Evolutionary conservation across 2,888 invertebrate genomes (phyloP).

Genomic region (Pinctada fucata): DNA sequence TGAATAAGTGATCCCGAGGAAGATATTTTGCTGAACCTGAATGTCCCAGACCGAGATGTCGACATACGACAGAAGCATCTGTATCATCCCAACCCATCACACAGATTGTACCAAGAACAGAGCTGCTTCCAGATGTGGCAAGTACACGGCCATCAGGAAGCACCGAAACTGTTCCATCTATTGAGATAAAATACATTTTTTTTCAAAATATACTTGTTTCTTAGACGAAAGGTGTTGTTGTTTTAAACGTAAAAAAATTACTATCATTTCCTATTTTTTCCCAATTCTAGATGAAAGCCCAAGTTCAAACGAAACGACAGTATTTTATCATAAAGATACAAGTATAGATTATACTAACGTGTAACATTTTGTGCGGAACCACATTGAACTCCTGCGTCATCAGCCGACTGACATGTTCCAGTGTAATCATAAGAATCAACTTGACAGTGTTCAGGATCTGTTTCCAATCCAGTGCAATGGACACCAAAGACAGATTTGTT

Average conservation of each 20-base stretch:
- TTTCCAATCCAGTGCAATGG: slow-evolving; percentile 16
- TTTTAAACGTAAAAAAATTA: no score
- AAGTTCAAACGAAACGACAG: no score
- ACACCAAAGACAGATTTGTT: slow-evolving; percentile 14
- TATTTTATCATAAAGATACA: no score
- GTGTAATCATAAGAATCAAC: slow-evolving; percentile 5
- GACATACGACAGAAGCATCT: slow-evolving; percentile 23
- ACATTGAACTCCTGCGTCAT: slow-evolving; percentile 15
- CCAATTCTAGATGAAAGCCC: no score
- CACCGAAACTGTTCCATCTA: no score
- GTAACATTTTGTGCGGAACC: no score
- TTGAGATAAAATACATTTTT: no score
- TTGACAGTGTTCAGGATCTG: neutral
- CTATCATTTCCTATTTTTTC: no score
- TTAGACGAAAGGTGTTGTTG: no score
- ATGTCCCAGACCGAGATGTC: slow-evolving; percentile 21
- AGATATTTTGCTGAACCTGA: slow-evolving; percentile 18
- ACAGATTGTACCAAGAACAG: slow-evolving; percentile 22
- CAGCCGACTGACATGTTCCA: slow-evolving; percentile 4
- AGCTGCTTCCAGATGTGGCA: neutral
- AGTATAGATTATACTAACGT: no score
- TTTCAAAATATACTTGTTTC: no score
- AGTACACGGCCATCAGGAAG: slow-evolving; percentile 24
- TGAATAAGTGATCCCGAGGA: slow-evolving; percentile 7
- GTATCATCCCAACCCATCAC: slow-evolving; percentile 16